Evolutionary conservation across 2,797 vertebrate genomes (phyloP).

Genomic region (Ara ararauna): DNA sequence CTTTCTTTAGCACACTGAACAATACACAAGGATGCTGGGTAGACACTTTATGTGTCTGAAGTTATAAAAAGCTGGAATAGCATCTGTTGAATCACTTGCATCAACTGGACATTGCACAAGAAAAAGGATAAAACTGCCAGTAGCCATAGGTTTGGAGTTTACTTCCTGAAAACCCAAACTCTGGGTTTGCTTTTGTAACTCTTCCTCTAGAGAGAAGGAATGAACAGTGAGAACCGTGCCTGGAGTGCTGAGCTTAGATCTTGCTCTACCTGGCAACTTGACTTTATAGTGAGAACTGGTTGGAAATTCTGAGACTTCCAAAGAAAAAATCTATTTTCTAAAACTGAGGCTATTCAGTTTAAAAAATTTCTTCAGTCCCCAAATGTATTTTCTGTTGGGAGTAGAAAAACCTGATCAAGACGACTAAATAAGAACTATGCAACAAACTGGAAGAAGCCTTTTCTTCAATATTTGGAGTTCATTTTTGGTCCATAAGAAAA

Average conservation of each 20-base stretch:
- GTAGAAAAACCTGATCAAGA: background rate
- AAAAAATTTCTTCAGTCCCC: background rate
- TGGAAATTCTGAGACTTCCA: background rate
- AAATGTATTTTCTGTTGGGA: background rate
- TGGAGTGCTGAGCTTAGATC: background rate
- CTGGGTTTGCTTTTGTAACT: background rate
- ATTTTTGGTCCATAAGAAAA: background rate
- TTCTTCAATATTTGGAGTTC: background rate
- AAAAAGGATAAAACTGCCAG: background rate
- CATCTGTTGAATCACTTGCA: background rate
- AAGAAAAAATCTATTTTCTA: background rate
- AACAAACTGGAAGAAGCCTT: background rate
- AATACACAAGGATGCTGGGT: background rate
- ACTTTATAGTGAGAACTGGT: background rate
- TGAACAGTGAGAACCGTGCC: background rate
- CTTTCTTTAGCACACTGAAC: background rate
- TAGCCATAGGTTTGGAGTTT: background rate
- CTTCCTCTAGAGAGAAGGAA: background rate
- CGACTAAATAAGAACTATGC: rapidly evolving
- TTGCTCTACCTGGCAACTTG: background rate
- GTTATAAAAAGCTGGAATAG: background rate
- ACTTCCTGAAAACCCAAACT: background rate
- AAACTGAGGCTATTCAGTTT: background rate
- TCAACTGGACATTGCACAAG: background rate
- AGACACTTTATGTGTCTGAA: background rate